Evolutionary conservation across 2,113 vertebrate species (phyloP), one percentile per base, ranked within the genome.

Genomic region (Nycticebus coucang): DNA sequence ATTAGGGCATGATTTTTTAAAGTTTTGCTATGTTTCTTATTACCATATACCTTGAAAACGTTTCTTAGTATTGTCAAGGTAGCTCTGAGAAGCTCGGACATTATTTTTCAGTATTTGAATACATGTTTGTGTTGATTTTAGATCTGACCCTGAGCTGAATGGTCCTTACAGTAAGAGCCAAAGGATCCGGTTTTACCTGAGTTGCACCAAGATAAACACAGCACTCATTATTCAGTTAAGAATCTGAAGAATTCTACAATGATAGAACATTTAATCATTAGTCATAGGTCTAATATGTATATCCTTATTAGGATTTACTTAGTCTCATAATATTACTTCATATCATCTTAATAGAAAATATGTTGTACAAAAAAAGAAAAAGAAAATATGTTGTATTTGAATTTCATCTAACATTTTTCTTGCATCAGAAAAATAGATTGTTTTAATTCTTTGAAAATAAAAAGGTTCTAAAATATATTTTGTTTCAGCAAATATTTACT

Each of bases 361-460:
- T 10, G 8, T 50, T 50, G 8, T 50, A 50, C 45, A 50, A 10
- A 50, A 50, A 50, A 50, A 50, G 45, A 50, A 50, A 35, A 78
- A 75, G 37, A 82, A 72, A 50, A 53, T 28, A 50, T 17, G 0
- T 57, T 28, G 26, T 50, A 3, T 8, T 68, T 92, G 10, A 72
- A 93, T 66, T 92, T 92, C 72, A 24, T 78, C 86, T 57, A 74
- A 80, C 1, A 45, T 80, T 68, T 13, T 68, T 66, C 72, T 84
- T 71, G 8, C 10, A 62, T 35, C 30, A 91, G 74, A 79, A 83
- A 93, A 89, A 81, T 33, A 21, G 1, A 4, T 26, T 57, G 2
- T 55, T 89, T 92, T 72, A 90, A 45, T 81, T 69, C 57, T 78
- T 55, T 92, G 37, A 72, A 91, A 89, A 91, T 4, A 45, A 37